Evolutionary conservation across 2,888 invertebrate species (phyloP), one percentile per base, ranked within the genome.

Genomic region (Calameuta filiformis): DNA sequence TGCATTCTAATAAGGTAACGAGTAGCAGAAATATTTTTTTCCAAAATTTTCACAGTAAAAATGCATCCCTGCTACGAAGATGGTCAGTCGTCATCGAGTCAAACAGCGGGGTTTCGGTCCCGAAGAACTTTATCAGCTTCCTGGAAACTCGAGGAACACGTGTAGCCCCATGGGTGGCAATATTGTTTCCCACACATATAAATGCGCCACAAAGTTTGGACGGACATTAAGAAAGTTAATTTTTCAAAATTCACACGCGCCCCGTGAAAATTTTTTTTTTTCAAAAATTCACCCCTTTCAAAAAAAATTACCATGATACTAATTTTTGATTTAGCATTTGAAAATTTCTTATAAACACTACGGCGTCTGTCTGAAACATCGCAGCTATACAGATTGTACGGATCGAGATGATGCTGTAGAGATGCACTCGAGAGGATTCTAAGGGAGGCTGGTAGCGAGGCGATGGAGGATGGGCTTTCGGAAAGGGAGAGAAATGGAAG

Each of bases 141-240:
- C 76, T 80, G 82, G 83, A 87, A 86, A 84, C 82, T 83, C 80
- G 79, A 76, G 76, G 77, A 82, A 85, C 86, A 85, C 82, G 82
- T 87, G 85, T 85, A 81, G 68, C 76, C 77, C 77, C 77, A 77
- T 83, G 81, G 82, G 81, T 84, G 85, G 82, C 69, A 78, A 76
- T 79, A 83, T 84, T 82, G 82, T 80, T 80, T 80, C 78, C 75
- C 77, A 76, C 75, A 75, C 30, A 40, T 37, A 37, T 40, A 15
- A 15, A 15, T 6, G 15, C 40, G 40, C 6, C 15, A 1, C 40
- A 6, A 15, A 4, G 6, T 40, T 15, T 6, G 6, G 0, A 40
- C 6, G 15, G 15, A 40, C 15, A 40, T 6, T 40, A 15, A 12
- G 6, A 40, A 40, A 40, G 40, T 40, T 0, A 40, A 40, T 40